Base-by-base conservation (phyloP, 2,888 invertebrate genomes). In the Acleris laterana region DNA sequence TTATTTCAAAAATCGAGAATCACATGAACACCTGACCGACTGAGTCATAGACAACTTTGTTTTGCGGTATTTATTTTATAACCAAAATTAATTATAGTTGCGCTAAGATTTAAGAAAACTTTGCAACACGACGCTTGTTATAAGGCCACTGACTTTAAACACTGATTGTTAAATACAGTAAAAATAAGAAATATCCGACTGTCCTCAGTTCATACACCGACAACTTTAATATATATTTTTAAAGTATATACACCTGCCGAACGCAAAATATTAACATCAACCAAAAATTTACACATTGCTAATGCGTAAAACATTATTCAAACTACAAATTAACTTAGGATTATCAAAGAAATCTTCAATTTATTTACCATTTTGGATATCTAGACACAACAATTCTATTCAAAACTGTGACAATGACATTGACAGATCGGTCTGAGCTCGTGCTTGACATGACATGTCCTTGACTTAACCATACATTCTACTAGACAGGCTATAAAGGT, bases 351-450 rank as follows among this genome's bases (percentile, higher is more conserved):
- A 85, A 81, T 72, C 71, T 58, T 0, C 71, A 87, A 87, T 90
- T 84, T 17, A 83, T 71, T 90, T 91, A 91, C 91, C 91, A 91
- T 91, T 87, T 89, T 89, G 82, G 72, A 72, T 70, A 72, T 73
- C 71, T 75, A 69, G 63, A 57, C 46, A 46, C 63, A 63, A 50
- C 63, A 67, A 52, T 57, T 59, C 61, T 50, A 69, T 62, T 68
- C 72, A 74, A 80, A 81, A 81, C 76, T 66, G 38, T 38, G 65
- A 66, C 65, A 66, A 61, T 64, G 64, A 66, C 65, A 61, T 19
- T 66, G 65, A 61, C 65, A 61, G 28, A 9, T 32, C 9, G 32
- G 32, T 32, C 20, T 25, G 3, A 19, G 5, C 11, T 13, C 38
- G n/a, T 44, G 51, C 19, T 22, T 58, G 57, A 52, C 52, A 50